Evolutionary conservation across 2,888 invertebrate genomes (phyloP), one percentile per base, ranked within the genome.

Genomic region (Thera britannica): DNA sequence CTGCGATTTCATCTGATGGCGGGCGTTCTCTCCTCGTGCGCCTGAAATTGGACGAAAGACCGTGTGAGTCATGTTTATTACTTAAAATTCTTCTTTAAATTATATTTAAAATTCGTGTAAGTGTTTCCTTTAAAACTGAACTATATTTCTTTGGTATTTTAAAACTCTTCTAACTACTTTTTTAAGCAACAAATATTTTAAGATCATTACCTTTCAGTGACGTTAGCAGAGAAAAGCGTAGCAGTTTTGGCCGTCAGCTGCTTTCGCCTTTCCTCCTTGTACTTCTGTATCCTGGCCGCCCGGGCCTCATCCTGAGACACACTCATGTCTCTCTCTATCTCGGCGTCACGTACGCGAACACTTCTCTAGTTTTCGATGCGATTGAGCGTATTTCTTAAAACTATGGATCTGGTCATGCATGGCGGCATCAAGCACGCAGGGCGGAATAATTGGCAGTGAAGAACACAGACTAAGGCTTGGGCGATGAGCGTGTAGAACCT

Each of bases 211-310:
- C 93, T 88, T 74, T 92, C 92, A 76, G 93, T 92, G 71, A 97
- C 95, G 83, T 96, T 95, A 67, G 96, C 95, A 74, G 96, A 95
- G 81, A 96, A 95, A 77, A 96, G 94, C 68, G 90, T 88, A 52
- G 92, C 92, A 59, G 93, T 92, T 77, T 94, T 95, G n/a, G 95
- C 94, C 51, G 95, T 95, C 71, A 96, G 89, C 85, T 96, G 96
- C 78, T 94, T 95, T 71, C 96, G 94, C 65, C 97, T 92, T 82
- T 96, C 96, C 80, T 96, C 96, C 84, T 97, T 97, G 87, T 96
- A 96, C 77, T 95, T 95, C 78, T 95, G 95, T 79, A 96, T 95
- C 82, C 96, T 93, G 86, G 95, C 95, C 83, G 94, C 93, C 74
- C 94, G 89, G 84, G 90, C 94, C 84, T 94, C 94, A 75, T 94